Evolutionary conservation across 2,888 invertebrate species (phyloP), one percentile per base, ranked within the genome.

Genomic region (Erebia aethiops): DNA sequence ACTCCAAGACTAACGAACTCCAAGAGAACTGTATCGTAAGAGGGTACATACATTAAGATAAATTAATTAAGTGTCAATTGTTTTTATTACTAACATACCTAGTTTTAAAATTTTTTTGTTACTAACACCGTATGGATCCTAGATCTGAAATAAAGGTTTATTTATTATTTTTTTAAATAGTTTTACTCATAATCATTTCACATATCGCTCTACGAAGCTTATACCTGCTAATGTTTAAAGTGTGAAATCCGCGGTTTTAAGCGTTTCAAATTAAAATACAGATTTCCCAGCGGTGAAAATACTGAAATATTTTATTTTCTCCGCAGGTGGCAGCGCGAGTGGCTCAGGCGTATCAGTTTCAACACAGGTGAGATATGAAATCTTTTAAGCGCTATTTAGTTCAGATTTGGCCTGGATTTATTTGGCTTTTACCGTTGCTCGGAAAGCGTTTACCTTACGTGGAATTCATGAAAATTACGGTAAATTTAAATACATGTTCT

Each of bases 271-370:
- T 43, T 21, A 67, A 58, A 67, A 49, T 58, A 26, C 4, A 1
- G 14, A 16, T 41, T 21, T 18, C 41, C n/a, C 21, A 0, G 43
- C 46, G 51, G 26, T 49, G 46, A 35, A 63, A 72, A 68, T 67
- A 61, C 57, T 61, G 18, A 57, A 66, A 51, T 69, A 54, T 67
- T 67, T 78, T 78, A 78, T 77, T 74, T 82, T 86, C 76, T 74
- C 81, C 83, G 2, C 84, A 92, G 92, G 90, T 84, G 88, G 85
- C 77, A 82, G 82, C 71, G 84, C 78, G 71, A 81, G 86, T 71
- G 86, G 88, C 73, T 82, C 87, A 58, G 89, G 90, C 78, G 89
- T 92, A 78, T 92, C 92, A 73, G 92, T 92, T 78, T 92, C 92
- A 64, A 92, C 92, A 80, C 92, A 92, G 90, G 92, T 92, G 78